phyloP scores from a whole-genome alignment of 2,888 invertebrate genomes.

The Lithophane ornitopus region DNA sequence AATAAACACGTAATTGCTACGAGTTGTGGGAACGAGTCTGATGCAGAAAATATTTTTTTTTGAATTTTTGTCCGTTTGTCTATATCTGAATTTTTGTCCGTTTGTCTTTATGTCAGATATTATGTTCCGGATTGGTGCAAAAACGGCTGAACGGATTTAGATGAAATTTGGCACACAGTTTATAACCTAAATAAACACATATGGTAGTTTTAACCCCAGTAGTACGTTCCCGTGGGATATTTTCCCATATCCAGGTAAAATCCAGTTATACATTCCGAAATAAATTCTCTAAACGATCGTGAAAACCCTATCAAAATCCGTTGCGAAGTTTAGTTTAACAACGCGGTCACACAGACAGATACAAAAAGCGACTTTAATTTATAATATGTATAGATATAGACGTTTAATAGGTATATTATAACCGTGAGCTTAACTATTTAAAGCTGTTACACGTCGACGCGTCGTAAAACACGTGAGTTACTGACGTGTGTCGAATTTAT shows the following conservation, averaged over 20 bases:
- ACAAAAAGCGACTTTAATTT: neutral
- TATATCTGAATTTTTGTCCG: too few species aligned
- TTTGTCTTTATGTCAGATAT: too few species aligned
- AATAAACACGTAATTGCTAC: too few species aligned
- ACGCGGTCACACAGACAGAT: too few species aligned
- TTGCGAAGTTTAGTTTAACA: neutral
- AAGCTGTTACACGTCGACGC: constrained; percentile 28
- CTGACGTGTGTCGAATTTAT: constrained; percentile 25
- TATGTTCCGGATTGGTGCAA: neutral
- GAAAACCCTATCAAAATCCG: neutral
- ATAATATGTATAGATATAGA: neutral
- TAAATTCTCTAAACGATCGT: neutral
- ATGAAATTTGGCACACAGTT: neutral
- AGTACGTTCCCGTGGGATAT: too few species aligned
- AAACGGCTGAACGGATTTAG: neutral
- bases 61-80: neutral
- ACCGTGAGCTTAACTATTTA: constrained; percentile 46
- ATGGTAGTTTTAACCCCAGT: neutral
- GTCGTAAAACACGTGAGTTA: constrained; percentile 52
- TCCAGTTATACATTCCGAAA: too few species aligned
- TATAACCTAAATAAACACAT: neutral
- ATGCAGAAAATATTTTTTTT: neutral
- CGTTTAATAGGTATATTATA: constrained; percentile 11
- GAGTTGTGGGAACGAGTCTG: neutral
- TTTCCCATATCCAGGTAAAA: too few species aligned